Base-by-base conservation (phyloP, 1,140 invertebrate genomes). In the Drosophila bifasciata region DNA sequence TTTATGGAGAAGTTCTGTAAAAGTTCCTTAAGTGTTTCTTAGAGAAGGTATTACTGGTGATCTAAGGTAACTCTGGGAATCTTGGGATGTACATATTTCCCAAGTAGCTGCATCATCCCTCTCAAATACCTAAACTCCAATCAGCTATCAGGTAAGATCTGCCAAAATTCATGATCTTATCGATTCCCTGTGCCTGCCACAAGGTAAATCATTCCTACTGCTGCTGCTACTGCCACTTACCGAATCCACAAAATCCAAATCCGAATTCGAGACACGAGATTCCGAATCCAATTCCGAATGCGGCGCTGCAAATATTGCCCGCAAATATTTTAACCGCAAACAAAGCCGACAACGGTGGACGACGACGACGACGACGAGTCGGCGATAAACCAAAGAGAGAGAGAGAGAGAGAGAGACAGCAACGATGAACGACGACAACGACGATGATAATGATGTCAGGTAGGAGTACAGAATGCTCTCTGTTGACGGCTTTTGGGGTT, bases 281-380 rank as follows among this genome's bases (percentile, higher is more conserved):
- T 62, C 57, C 43, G 32, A 56, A 19, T 44, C 59, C 36, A 61
- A 62, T 32, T 51, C 57, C n/a, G 32, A 68, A 68, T 36, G 61
- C 62, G 62, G 41, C 36, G 59, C 3, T 62, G 51, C 57, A 56
- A 58, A 63, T 69, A 62, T 79, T 76, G 72, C 77, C 81, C 77
- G 77, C 59, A 80, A 85, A 76, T 63, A 77, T 81, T 70, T 66
- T 46, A 85, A 86, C 80, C 80, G 81, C 80, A 85, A 81, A 67
- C 61, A 64, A 64, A 63, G 39, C 21, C 58, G 23, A 60, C 28
- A 60, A 49, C 41, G 32, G 32, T 13, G 36, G 79, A 84, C 57
- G 48, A 23, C 53, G 32, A 19, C 45, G 32, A 36, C 40, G 62
- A 43, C 13, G 55, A 50, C 53, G 41, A 57, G 44, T 39, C 13